Base-by-base conservation (phyloP, 1,140 invertebrate species). In the Apis florea region DNA sequence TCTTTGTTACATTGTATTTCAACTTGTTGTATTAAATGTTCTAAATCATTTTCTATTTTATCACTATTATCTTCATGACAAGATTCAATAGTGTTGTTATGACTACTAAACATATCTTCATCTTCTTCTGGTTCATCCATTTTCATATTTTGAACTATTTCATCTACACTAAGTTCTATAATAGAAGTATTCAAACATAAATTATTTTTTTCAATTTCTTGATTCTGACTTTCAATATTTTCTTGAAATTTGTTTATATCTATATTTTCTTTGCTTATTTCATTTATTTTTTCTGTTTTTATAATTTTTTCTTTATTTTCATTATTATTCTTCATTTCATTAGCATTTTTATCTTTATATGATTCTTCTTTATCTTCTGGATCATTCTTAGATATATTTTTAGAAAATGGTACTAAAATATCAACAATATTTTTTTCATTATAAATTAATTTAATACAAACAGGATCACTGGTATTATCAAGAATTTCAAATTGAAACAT, bases 401-500 rank as follows among this genome's bases (percentile, higher is more conserved):
- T n/a, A 53, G 80, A 88, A 24, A 84, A 49, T 21, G 85, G 58
- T 10, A 72, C 21, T 26, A 93, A 21, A 56, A 88, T 88, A 47
- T 92, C 89, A 26, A 85, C 71, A 51, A 93, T 56, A 69, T 92
- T 84, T 40, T 84, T 83, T 6, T 84, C 86, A 19, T 91, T 53
- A 3, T 83, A 21, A 21, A 24, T 80, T 15, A 93, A 77, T 54
- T 80, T 77, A 59, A 93, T 74, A 0, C 69, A 47, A n/a, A 79
- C 79, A 13, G 88, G 85, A 73, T 89, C 84, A 13, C 71, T 51
- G 19, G 54, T 94, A 79, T 96, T 95, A 82, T 96, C 82, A 5
- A 93, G 31, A 19, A 90, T 86, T 10, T 93, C 90, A 0, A 92
- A 82, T 15, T 93, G 75, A 51, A 94, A 94, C 56, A 90, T 85